Conservation (phyloP, 2,113 vertebrate genomes). For the Malurus alboscapulatus region DNA sequence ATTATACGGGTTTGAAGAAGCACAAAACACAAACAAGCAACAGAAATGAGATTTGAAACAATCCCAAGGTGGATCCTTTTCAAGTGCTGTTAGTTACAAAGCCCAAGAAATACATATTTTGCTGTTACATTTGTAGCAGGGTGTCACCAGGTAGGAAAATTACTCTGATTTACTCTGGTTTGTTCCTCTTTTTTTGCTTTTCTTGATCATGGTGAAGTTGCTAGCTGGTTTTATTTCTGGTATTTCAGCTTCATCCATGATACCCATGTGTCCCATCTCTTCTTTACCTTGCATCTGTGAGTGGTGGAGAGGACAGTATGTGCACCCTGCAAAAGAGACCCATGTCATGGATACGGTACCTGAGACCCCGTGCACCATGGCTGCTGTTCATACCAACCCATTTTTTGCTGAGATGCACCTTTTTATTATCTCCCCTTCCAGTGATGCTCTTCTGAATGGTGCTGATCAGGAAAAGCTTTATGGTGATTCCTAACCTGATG, state of each 20-base stretch:
- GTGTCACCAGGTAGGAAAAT: not conserved
- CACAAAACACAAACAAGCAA: not conserved
- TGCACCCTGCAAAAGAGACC: constrained; percentile 10
- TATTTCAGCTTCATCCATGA: not conserved
- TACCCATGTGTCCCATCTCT: not conserved
- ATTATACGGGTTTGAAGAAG: not conserved
- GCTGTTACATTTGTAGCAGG: not conserved
- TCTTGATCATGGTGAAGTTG: not conserved
- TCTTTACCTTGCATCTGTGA: not conserved
- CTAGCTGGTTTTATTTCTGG: not conserved
- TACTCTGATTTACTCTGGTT: not conserved
- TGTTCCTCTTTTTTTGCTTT: not conserved
- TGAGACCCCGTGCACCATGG: not conserved
- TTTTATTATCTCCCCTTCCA: not conserved
- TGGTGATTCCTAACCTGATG: not conserved
- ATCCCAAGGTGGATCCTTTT: not conserved
- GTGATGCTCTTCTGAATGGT: not conserved
- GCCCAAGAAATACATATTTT: not conserved
- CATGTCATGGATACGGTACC: not conserved
- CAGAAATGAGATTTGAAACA: not conserved
- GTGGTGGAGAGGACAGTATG: not conserved
- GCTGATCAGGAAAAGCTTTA: not conserved
- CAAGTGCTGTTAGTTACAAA: not conserved
- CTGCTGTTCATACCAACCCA: not conserved
- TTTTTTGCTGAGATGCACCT: not conserved